These are phyloP conservation scores for Miichthys miiuy DNA, from an alignment of 2,797 vertebrate genomes.

Conservation along the genomic window DNA sequence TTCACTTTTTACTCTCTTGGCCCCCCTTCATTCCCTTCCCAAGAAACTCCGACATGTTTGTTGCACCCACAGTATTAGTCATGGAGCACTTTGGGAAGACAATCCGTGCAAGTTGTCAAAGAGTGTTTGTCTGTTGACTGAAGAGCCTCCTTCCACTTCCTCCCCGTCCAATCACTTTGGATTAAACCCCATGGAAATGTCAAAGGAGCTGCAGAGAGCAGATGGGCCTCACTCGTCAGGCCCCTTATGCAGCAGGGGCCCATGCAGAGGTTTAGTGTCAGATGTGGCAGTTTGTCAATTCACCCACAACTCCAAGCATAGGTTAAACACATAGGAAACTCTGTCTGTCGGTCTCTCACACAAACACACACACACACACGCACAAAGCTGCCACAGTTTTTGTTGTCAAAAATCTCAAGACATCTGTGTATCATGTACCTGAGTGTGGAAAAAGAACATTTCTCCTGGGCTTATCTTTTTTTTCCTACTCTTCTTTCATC, in stretches of 20 bases:
- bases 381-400: slow-evolving; percentile 26
- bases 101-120: slow-evolving; percentile 65
- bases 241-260: slow-evolving; percentile 57
- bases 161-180: slow-evolving; percentile 59
- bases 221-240: slow-evolving; percentile 70
- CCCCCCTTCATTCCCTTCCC: slow-evolving; percentile 25
- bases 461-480: slow-evolving; percentile 26
- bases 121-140: slow-evolving; percentile 70
- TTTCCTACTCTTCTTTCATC: slow-evolving; percentile 39
- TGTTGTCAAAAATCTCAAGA: slow-evolving; percentile 14
- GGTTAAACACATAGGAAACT: slow-evolving; percentile 53
- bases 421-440: slow-evolving; percentile 28
- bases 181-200: slow-evolving; percentile 65
- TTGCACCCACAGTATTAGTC: slow-evolving; percentile 58
- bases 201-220: slow-evolving; percentile 51
- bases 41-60: slow-evolving; percentile 39
- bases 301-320: slow-evolving; percentile 35
- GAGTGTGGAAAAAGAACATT: slow-evolving; percentile 38
- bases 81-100: slow-evolving; percentile 65
- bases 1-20: slow-evolving; percentile 45
- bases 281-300: slow-evolving; percentile 68
- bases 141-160: slow-evolving; percentile 69
- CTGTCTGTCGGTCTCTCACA: slow-evolving; percentile 11
- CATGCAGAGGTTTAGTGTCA: slow-evolving; percentile 65
- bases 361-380: slow-evolving; percentile 11